Evolutionary conservation across 2,888 invertebrate species (phyloP).

Genomic region (Steinernema hermaphroditum): DNA sequence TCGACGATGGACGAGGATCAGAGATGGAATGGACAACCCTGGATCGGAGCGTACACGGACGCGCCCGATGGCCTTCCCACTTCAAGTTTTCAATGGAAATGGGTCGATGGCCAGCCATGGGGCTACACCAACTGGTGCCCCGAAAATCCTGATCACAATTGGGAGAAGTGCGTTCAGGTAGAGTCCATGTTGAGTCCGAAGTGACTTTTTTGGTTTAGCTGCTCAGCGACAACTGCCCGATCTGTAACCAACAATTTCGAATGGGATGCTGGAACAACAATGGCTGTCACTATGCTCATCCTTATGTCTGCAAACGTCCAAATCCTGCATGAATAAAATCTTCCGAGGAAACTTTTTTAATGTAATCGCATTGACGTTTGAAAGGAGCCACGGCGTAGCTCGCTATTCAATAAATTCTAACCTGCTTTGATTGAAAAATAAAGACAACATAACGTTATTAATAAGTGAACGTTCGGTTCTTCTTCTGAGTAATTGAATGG

Average conservation of each 20-base stretch:
- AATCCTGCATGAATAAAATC: too few relatives aligned
- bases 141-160: neutral
- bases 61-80: neutral
- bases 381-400: too few relatives aligned
- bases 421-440: too few relatives aligned
- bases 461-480: too few relatives aligned
- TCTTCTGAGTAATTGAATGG: too few relatives aligned
- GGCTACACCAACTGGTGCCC: slow-evolving; percentile 7
- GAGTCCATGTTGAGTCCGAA: too few relatives aligned
- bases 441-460: too few relatives aligned
- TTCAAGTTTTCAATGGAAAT: neutral
- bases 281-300: neutral
- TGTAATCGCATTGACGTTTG: too few relatives aligned
- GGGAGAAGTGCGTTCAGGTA: neutral
- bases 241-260: neutral
- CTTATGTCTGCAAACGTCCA: neutral
- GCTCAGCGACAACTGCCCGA: neutral
- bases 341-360: too few relatives aligned
- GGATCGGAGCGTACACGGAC: slow-evolving; percentile 1
- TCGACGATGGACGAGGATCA: neutral
- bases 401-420: too few relatives aligned
- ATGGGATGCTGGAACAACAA: slow-evolving; percentile 11
- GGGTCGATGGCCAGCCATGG: neutral
- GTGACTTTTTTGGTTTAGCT: neutral
- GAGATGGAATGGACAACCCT: neutral